Conservation (phyloP, 2,113 vertebrate species). For the Pionites leucogaster region DNA sequence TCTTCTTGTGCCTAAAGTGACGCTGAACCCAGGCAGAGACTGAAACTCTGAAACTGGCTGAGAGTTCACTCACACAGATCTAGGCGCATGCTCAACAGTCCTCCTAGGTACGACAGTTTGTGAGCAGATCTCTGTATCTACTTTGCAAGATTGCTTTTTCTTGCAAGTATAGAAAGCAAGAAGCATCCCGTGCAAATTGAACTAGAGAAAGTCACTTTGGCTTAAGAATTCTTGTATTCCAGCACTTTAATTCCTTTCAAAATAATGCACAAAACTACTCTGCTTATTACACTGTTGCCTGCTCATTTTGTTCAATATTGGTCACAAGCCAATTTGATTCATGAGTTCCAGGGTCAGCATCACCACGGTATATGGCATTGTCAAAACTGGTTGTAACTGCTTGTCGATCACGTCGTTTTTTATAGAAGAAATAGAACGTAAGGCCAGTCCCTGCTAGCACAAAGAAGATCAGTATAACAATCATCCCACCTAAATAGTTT, state of each 20-base stretch:
- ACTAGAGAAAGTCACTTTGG: slow-evolving; percentile 33
- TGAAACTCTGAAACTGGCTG: neutral
- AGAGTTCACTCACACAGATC: neutral
- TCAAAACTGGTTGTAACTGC: slow-evolving; percentile 79
- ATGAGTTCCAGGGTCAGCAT: slow-evolving; percentile 56
- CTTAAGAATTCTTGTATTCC: slow-evolving; percentile 6
- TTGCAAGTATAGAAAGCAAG: slow-evolving; percentile 16
- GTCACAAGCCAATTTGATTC: slow-evolving; percentile 87
- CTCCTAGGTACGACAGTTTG: neutral
- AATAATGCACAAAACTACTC: neutral
- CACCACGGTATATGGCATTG: slow-evolving; percentile 85
- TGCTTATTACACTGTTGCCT: slow-evolving; percentile 60
- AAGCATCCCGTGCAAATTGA: neutral
- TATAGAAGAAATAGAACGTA: slow-evolving; percentile 79
- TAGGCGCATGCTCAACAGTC: neutral
- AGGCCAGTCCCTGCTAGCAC: slow-evolving; percentile 74
- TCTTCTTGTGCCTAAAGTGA: neutral
- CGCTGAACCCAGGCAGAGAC: neutral
- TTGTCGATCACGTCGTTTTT: slow-evolving; percentile 66
- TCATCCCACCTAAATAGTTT: slow-evolving; percentile 71
- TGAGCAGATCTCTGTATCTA: neutral
- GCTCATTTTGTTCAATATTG: slow-evolving; percentile 93
- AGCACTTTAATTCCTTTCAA: neutral
- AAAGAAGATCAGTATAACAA: slow-evolving; percentile 78
- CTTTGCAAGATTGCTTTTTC: neutral